Conservation (phyloP, 2,888 invertebrate genomes). For the Megamerina dolium region DNA sequence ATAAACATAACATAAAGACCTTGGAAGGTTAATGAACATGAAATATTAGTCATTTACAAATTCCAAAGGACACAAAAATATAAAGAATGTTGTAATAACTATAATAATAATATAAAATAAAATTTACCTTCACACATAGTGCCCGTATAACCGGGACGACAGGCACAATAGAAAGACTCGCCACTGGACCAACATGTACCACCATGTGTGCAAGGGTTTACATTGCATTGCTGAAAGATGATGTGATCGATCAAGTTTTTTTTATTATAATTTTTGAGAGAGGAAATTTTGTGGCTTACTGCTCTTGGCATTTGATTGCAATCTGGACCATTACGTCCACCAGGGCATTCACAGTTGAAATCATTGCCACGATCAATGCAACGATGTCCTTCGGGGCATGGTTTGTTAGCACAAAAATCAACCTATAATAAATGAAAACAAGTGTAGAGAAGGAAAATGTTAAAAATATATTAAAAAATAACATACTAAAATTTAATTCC, state of each 20-base stretch:
- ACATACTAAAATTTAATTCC: conserved; percentile 14
- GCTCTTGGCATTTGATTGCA: conserved; percentile 62
- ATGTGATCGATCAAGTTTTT: no score
- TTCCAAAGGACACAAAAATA: no score
- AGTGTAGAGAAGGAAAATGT: conserved; percentile 4
- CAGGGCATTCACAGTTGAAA: conserved; percentile 68
- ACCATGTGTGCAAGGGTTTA: conserved; percentile 68
- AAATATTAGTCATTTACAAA: no score
- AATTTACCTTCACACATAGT: conserved; percentile 72
- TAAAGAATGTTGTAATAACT: no score
- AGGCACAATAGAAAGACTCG: conserved; percentile 72
- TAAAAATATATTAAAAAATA: conserved; percentile 8
- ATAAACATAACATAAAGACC: no score
- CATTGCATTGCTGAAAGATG: conserved; percentile 63
- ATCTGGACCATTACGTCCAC: conserved; percentile 63
- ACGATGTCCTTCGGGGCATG: conserved; percentile 60
- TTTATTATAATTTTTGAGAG: no score
- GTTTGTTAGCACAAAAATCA: conserved; percentile 64
- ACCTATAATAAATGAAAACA: conserved; percentile 50
- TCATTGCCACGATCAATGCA: conserved; percentile 71
- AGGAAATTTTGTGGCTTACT: no score
- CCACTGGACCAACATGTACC: conserved; percentile 73
- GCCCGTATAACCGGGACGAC: conserved; percentile 72
- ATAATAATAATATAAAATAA: no score
- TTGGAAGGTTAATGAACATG: no score